phyloP scores from a whole-genome alignment of 2,797 vertebrate genomes.

The Esox lucius region DNA sequence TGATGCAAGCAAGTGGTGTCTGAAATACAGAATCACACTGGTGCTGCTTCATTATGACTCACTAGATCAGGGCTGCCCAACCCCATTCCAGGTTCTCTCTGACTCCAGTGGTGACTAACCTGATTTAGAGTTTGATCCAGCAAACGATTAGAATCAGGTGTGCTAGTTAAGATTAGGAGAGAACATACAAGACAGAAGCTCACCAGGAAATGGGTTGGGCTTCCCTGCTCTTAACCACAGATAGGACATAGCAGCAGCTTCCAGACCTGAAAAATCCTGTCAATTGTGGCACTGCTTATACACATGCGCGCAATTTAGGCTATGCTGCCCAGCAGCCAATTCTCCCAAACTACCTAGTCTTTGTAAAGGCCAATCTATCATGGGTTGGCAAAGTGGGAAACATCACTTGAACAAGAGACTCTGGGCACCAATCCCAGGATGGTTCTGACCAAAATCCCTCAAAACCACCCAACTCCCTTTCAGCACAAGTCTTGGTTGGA shows the following conservation, averaged over 20 bases:
- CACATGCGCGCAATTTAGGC: constrained; percentile 3
- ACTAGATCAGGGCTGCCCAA: not conserved
- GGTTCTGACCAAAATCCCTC: not conserved
- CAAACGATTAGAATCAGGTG: too few relatives aligned
- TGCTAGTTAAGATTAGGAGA: too few relatives aligned
- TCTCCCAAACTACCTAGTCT: constrained; percentile 19
- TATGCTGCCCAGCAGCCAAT: not conserved
- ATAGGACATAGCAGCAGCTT: too few relatives aligned
- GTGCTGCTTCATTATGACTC: not conserved
- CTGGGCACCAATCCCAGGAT: constrained; percentile 13
- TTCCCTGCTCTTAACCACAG: too few relatives aligned
- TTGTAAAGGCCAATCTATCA: constrained; percentile 23
- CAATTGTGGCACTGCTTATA: not conserved
- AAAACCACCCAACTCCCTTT: not conserved
- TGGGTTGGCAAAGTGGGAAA: not conserved
- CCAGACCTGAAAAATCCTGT: not conserved
- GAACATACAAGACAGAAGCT: too few relatives aligned
- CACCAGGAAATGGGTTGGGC: too few relatives aligned
- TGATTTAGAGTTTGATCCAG: too few relatives aligned
- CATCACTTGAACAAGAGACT: not conserved
- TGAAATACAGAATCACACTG: not conserved
- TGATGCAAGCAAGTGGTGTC: not conserved
- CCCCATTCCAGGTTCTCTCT: not conserved
- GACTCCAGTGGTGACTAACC: too few relatives aligned
- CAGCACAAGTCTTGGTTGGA: constrained; percentile 4